Base-by-base conservation (phyloP, 2,888 invertebrate species). In the Trypoxylon attenuatum region DNA sequence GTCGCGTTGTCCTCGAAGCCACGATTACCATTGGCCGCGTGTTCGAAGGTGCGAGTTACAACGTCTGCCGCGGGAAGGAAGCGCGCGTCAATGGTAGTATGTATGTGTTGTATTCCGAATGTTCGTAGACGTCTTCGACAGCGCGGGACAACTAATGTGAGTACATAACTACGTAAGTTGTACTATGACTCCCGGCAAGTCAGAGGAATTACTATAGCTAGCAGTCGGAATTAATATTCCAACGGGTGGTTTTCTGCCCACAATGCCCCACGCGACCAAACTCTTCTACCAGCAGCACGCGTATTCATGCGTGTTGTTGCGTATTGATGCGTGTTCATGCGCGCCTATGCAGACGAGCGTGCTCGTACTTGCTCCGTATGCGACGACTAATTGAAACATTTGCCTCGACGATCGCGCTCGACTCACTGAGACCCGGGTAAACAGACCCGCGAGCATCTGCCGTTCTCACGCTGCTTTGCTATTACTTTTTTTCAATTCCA, bases 381-480 rank as follows among this genome's bases (percentile, higher is more conserved):
- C 49, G 56, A 33, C 38, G 43, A 45, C 51, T 76, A 73, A 74
- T 76, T 76, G 51, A 72, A 76, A 76, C 63, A 74, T 76, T 74
- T 69, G 66, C 66, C 76, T 59, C 43, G 55, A 61, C 52, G 65
- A 75, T 76, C 73, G 61, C 59, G 43, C 56, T 33, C 56, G 61
- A 50, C 58, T n/a, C n/a, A n/a, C n/a, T n/a, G n/a, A n/a, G n/a
- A n/a, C n/a, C n/a, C 70, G 63, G 25, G 60, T 63, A 67, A 73
- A 73, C 73, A 65, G 21, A 41, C 41, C 33, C 57, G 65, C 15
- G 53, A 47, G 25, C 66, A 19, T 43, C 39, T 47, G 55, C 53
- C 46, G 56, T 76, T 74, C 73, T 74, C 76, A 72, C 72, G 69
- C 63, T 58, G 60, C 33, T 13, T 33, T 13, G 33, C 8, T 33